A percentile compares a stretch with the other conserved stretches of the same genome.
phyloP scores from a whole-genome alignment of 2,888 invertebrate species.

The Oeneis ivallda region DNA sequence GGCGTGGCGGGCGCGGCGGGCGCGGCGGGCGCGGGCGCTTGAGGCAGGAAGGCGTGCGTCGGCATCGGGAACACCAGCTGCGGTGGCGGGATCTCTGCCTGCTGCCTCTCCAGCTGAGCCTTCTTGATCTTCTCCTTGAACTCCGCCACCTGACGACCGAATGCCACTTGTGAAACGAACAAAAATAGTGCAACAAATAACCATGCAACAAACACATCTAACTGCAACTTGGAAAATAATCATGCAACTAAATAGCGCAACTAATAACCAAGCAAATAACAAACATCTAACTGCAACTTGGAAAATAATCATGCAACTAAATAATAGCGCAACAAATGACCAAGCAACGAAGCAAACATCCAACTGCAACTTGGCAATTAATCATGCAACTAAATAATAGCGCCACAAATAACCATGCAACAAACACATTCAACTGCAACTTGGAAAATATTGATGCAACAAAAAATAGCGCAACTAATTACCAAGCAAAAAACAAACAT shows the following conservation, averaged over 20 bases:
- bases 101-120: constrained; percentile 63
- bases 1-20: constrained; percentile 29
- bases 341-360: too few relatives aligned
- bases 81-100: constrained; percentile 46
- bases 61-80: constrained; percentile 45
- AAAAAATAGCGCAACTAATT: not conserved
- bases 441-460: not conserved
- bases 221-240: not conserved
- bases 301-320: too few relatives aligned
- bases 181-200: not conserved
- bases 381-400: not conserved
- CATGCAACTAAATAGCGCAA: not conserved
- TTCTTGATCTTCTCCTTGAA: constrained; percentile 75
- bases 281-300: too few relatives aligned
- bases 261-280: not conserved
- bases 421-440: not conserved
- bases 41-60: constrained; percentile 36
- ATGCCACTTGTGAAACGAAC: not conserved
- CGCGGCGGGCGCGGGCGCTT: constrained; percentile 36
- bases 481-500: too few relatives aligned
- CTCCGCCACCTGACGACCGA: constrained; percentile 64
- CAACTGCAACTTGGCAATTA: not conserved
- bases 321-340: too few relatives aligned
- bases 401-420: not conserved
- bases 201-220: not conserved